Evolutionary conservation across 2,888 invertebrate genomes (phyloP).

Genomic region (Sabatieria punctata): DNA sequence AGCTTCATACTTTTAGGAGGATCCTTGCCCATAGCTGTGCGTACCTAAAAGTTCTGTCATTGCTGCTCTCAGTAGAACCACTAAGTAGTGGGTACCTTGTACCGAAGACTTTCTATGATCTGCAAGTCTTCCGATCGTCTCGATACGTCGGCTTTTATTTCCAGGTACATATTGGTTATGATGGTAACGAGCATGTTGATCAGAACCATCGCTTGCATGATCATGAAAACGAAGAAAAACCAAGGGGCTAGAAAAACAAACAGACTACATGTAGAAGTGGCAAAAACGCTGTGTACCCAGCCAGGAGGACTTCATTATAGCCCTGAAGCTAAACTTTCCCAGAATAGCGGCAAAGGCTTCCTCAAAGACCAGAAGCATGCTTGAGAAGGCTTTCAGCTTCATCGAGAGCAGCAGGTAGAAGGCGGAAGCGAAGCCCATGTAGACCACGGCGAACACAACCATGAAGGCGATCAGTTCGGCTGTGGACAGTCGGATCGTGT

Average conservation of each 20-base stretch:
- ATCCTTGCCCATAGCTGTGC: no score
- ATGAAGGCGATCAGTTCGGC: conserved; percentile 33
- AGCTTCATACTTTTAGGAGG: no score
- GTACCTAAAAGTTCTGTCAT: no score
- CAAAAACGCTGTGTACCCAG: no score
- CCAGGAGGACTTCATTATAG: conserved; percentile 16
- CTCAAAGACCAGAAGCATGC: conserved; percentile 32
- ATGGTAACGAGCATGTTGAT: conserved; percentile 34
- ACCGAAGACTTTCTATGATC: no score
- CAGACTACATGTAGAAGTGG: no score
- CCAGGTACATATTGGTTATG: conserved; percentile 31
- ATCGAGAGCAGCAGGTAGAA: conserved; percentile 24
- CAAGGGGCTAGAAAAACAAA: conserved; percentile 7
- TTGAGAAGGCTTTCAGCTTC: conserved; percentile 24
- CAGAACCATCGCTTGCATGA: conserved; percentile 31
- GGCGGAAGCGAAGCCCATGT: conserved; percentile 26
- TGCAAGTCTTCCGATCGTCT: no score
- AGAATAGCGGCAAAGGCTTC: conserved; percentile 36
- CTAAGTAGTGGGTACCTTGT: no score
- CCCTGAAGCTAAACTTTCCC: conserved; percentile 37
- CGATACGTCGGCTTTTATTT: no score
- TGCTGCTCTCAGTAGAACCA: no score
- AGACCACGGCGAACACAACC: conserved; percentile 33
- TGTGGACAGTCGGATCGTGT: conserved; percentile 28
- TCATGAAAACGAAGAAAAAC: conserved; percentile 32